These are phyloP conservation scores for Ligdia adustata DNA, from an alignment of 2,888 invertebrate species.

Conservation along the genomic window DNA sequence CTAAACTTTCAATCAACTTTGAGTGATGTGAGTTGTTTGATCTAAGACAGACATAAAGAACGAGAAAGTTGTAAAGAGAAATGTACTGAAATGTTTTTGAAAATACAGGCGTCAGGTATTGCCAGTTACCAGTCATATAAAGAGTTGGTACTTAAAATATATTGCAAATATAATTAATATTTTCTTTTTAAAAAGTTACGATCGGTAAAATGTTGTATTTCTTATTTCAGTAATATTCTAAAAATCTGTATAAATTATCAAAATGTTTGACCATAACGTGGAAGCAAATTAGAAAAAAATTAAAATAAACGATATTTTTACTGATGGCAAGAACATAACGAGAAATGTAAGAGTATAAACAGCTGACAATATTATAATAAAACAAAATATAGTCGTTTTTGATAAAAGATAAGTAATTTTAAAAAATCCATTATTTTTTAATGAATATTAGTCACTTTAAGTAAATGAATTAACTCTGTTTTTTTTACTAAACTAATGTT, in stretches of 20 bases:
- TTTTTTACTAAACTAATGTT: too few relatives aligned
- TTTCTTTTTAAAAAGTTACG: not conserved
- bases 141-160: too few relatives aligned
- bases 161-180: too few relatives aligned
- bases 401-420: slow-evolving; percentile 17
- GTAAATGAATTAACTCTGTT: too few relatives aligned
- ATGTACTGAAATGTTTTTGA: too few relatives aligned
- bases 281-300: slow-evolving; percentile 42
- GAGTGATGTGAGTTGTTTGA: not conserved
- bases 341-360: slow-evolving; percentile 75
- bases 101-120: too few relatives aligned
- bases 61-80: too few relatives aligned
- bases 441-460: too few relatives aligned
- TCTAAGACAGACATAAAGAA: not conserved
- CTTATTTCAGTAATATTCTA: not conserved
- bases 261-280: slow-evolving; percentile 4
- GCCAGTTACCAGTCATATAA: too few relatives aligned
- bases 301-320: slow-evolving; percentile 39
- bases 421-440: not conserved
- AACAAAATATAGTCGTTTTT: slow-evolving; percentile 45
- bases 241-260: not conserved
- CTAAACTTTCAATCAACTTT: slow-evolving; percentile 6
- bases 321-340: slow-evolving; percentile 46
- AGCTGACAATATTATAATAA: slow-evolving; percentile 82
- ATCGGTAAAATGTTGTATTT: not conserved